These are phyloP conservation scores for Xenopus petersii DNA, from an alignment of 2,797 vertebrate genomes.

Conservation along the genomic window DNA sequence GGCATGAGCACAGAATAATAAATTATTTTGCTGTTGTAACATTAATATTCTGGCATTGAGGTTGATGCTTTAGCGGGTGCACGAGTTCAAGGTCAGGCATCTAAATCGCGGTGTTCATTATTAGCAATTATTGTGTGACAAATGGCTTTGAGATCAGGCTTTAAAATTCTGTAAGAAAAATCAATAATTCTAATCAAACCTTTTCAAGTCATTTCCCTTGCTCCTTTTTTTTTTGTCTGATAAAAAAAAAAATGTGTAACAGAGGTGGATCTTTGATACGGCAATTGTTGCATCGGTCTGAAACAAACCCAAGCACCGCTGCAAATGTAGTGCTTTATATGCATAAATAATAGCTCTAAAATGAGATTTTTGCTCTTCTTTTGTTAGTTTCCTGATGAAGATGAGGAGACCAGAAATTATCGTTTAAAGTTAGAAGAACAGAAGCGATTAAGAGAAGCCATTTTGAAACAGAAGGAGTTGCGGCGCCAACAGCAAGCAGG, in stretches of 20 bases:
- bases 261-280: slow-evolving; percentile 48
- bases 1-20: too few relatives aligned
- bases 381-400: slow-evolving; percentile 82
- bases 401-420: slow-evolving; percentile 92
- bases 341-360: too few relatives aligned
- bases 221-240: slow-evolving; percentile 65
- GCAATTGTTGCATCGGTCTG: slow-evolving; percentile 23
- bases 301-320: not conserved
- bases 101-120: slow-evolving; percentile 79
- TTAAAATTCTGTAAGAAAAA: slow-evolving; percentile 80
- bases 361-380: not conserved
- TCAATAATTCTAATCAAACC: slow-evolving; percentile 82
- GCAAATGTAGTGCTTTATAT: too few relatives aligned
- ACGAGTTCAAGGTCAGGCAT: slow-evolving; percentile 83
- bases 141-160: slow-evolving; percentile 75
- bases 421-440: slow-evolving; percentile 95
- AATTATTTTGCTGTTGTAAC: slow-evolving; percentile 2
- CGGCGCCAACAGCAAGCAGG: slow-evolving; percentile 94
- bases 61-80: slow-evolving; percentile 75
- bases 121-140: slow-evolving; percentile 79
- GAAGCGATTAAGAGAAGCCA: slow-evolving; percentile 90
- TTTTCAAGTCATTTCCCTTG: slow-evolving; percentile 74
- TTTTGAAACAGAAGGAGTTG: slow-evolving; percentile 88
- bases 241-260: slow-evolving; percentile 66
- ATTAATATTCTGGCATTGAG: slow-evolving; percentile 72